Evolutionary conservation across 2,113 vertebrate genomes (phyloP).

Genomic region (Solea senegalensis): DNA sequence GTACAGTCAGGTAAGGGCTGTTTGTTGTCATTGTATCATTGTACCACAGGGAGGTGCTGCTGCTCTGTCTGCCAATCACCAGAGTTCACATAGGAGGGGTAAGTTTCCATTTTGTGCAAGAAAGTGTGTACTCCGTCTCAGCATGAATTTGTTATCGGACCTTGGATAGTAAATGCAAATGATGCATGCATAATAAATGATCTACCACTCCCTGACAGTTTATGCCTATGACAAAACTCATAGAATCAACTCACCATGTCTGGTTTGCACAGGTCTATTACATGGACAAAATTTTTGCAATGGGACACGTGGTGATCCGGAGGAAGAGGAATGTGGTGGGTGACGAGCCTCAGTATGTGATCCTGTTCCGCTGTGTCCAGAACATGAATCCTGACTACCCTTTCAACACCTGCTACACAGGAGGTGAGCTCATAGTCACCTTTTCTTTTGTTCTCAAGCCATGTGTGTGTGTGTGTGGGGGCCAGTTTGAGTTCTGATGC

Average conservation of each 20-base stretch:
- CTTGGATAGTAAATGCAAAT: conserved; percentile 41
- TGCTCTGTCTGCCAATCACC: conserved; percentile 6
- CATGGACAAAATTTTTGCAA: conserved; percentile 87
- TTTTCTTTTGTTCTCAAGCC: conserved; percentile 12
- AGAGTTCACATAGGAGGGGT: neutral
- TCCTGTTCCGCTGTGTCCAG: conserved; percentile 93
- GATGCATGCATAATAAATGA: neutral
- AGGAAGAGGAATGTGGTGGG: conserved; percentile 90
- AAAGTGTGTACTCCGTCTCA: conserved; percentile 16
- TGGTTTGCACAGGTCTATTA: conserved; percentile 87
- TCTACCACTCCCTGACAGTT: neutral
- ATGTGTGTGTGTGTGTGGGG: conserved; percentile 7
- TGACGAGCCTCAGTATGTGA: conserved; percentile 87
- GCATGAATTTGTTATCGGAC: conserved; percentile 27
- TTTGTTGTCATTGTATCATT: neutral
- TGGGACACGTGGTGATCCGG: conserved; percentile 93
- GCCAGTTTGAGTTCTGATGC: neutral
- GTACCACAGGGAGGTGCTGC: conserved; percentile 51
- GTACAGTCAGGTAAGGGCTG: conserved; percentile 89
- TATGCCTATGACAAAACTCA: neutral
- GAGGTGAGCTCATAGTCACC: conserved; percentile 81
- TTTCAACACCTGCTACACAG: conserved; percentile 96
- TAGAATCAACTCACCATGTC: neutral
- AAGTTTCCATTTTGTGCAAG: neutral
- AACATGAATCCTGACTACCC: conserved; percentile 87